Evolutionary conservation across 2,113 vertebrate species (phyloP), one percentile per base, ranked within the genome.

Genomic region (Murina feae): DNA sequence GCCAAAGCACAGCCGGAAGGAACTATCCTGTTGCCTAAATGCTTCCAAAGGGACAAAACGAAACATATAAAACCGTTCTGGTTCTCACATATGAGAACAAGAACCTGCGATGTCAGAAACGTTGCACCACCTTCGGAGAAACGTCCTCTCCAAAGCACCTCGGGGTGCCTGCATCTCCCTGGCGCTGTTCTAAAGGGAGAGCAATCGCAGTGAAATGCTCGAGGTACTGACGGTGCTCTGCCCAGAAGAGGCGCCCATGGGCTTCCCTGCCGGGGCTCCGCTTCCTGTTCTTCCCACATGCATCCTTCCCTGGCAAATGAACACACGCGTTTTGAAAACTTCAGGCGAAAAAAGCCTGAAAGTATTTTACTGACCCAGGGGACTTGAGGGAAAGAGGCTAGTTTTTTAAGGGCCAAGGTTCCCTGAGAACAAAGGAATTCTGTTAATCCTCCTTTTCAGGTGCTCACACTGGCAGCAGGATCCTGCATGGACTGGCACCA

Each of bases 401-500:
- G 21, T 85, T 89, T 82, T 21, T 55, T 8, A 74, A 86, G 21
- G 35, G 8, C 8, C 42, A 49, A 16, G 1, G 5, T 30, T 88
- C 72, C 74, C 93, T 66, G 74, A 86, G 39, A 63, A 55, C 35
- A 83, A 60, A 25, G 14, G 76, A 89, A 66, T 68, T 5, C 21
- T 44, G 3, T 35, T 2, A 5, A 1, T 10, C 47, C 68, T 89
- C 25, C n/a, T 53, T 83, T 91, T 18, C 42, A 21, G 44, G 80
- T 93, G 98, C 98, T 98, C 97, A 99, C 99, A 75, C 91, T 94
- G 23, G 96, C 69, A 23, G 96, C 91, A 66, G 99, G 98, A 95
- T 99, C 98, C 86, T 98, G 93, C 99, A 99, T 99, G 75, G 98
- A 97, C 85, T 96, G 98, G 97, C 99, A 99, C 99, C 99, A 99